Percentiles rank a stretch among this genome's conserved stretches.
Evolutionary conservation across 2,888 invertebrate species (phyloP).

Genomic region (Lamellibrachia satsuma): DNA sequence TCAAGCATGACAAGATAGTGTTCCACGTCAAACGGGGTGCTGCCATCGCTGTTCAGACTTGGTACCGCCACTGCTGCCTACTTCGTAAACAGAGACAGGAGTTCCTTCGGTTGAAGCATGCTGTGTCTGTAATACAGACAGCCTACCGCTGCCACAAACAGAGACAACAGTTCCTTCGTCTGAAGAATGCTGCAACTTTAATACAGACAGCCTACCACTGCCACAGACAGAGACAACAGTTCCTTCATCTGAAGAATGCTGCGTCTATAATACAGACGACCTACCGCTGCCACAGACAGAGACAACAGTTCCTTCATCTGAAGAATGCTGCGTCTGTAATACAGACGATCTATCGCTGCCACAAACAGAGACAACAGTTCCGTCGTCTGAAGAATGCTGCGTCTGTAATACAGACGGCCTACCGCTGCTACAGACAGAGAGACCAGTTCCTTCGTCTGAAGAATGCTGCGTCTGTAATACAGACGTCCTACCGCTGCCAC

Average conservation of each 20-base stretch:
- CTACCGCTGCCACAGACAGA: background rate
- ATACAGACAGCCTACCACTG: background rate
- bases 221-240: background rate
- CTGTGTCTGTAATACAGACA: slow-evolving; percentile 21
- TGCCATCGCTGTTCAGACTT: slow-evolving; percentile 40
- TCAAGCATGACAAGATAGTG: slow-evolving; percentile 26
- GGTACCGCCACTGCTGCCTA: slow-evolving; percentile 29
- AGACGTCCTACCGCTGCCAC: background rate
- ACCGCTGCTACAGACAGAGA: background rate
- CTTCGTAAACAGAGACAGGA: slow-evolving; percentile 23
- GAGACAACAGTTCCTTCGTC: background rate
- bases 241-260: background rate
- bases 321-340: background rate
- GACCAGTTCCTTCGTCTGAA: background rate
- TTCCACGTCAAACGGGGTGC: slow-evolving; percentile 36
- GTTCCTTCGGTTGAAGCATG: slow-evolving; percentile 26
- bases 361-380: background rate
- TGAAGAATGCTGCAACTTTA: background rate
- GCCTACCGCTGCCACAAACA: slow-evolving; percentile 12
- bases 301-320: background rate
- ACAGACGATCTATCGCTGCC: slow-evolving; percentile 1
- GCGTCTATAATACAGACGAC: background rate
- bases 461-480: background rate
- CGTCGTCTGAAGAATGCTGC: background rate
- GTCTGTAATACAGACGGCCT: background rate